Base-by-base conservation (phyloP, 2,888 invertebrate species). In the Tolmerus cingulatus region DNA sequence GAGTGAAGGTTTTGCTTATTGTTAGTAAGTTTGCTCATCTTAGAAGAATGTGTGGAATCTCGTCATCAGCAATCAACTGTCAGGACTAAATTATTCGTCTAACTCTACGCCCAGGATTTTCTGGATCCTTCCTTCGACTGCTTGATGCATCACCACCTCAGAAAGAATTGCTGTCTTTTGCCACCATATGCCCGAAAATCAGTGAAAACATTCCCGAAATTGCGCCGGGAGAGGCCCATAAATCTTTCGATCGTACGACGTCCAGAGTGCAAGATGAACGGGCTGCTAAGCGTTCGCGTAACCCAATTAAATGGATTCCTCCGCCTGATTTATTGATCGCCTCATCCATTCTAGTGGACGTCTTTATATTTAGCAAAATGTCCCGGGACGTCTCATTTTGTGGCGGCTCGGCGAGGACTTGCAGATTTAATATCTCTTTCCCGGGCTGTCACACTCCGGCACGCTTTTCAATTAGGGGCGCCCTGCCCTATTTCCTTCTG, bases 251-350 rank as follows among this genome's bases (percentile, higher is more conserved):
- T 66, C 66, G 66, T 14, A 14, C 66, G 66, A 27, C 66, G 66
- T 19, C 23, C 19, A 27, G 66, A 66, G 66, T 5, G 66, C 66
- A 66, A 66, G 66, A 66, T 66, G 19, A 79, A 79, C 27, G 16
- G 79, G 40, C 82, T 84, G 37, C 66, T 84, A 84, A 66, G 34
- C 66, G 37, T 30, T 57, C 37, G 82, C 37, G 82, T 66, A 84
- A 84, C 57, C 82, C 82, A 84, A 84, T 84, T 84, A 84, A 84
- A 84, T 84, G 82, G 66, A 84, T 84, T 84, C 82, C 66, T 84
- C 82, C 82, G 82, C 19, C 82, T 84, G 82, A 84, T 84, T 84
- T 84, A 84, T 84, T 66, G 82, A 84, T 57, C 82, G 82, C 27
- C 66, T 37, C 19, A 37, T 57, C 66, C 66, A 27, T 66, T 66